Evolutionary conservation across 2,888 invertebrate species (phyloP).

Genomic region (Mythimna albipuncta): DNA sequence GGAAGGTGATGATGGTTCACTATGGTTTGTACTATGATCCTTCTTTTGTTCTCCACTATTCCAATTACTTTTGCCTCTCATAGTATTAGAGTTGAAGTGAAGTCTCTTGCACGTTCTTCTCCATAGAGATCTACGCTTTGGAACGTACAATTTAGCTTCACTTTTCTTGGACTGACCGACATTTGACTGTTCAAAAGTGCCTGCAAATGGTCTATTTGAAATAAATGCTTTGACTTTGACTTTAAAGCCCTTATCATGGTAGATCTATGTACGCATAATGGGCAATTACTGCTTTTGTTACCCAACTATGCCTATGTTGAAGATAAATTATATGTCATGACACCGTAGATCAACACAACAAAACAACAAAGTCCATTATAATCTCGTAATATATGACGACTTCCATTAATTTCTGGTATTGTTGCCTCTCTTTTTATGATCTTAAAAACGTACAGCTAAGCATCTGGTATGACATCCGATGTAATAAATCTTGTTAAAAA

Average conservation of each 20-base stretch:
- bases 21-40: conserved; percentile 26
- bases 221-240: too few species aligned
- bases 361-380: background rate
- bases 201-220: too few species aligned
- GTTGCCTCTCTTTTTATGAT: background rate
- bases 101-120: too few species aligned
- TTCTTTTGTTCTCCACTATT: too few species aligned
- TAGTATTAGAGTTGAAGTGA: too few species aligned
- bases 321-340: background rate
- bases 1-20: conserved; percentile 31
- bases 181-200: too few species aligned
- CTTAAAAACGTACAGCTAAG: background rate
- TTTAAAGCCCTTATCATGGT: background rate
- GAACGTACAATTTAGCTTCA: too few species aligned
- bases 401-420: conserved; percentile 2
- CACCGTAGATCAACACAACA: background rate
- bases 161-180: too few species aligned
- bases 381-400: background rate
- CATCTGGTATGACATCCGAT: background rate
- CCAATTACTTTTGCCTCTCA: too few species aligned
- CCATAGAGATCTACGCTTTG: too few species aligned
- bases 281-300: background rate
- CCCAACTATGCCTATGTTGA: background rate
- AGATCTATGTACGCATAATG: background rate
- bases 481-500: conserved; percentile 3